Conservation (phyloP, 30 jellyfish, hydroid and myxozoan genomes). For the Nemopilema nomurai region DNA sequence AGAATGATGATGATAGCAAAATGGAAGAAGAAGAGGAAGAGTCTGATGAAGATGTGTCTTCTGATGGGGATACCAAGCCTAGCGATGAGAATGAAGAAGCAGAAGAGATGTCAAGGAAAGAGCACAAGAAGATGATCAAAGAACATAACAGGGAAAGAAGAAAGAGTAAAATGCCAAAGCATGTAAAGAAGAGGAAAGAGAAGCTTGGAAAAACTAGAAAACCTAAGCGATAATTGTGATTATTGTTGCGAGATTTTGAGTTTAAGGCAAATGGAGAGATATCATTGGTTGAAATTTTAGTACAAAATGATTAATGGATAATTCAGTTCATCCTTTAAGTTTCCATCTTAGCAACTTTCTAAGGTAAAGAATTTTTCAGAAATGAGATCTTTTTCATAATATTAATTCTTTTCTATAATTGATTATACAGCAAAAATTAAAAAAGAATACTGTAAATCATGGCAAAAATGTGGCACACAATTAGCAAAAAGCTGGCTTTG, state of each 20-base stretch:
- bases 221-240: slow-evolving; percentile 24
- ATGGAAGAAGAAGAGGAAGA: slow-evolving; percentile 14
- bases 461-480: too few species aligned
- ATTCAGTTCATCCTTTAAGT: too few species aligned
- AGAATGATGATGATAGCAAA: background rate
- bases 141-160: slow-evolving; percentile 96
- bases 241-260: background rate
- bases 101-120: slow-evolving; percentile 65
- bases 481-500: too few species aligned
- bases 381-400: too few species aligned
- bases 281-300: background rate
- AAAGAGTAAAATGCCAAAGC: slow-evolving; percentile 94
- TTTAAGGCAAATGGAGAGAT: background rate
- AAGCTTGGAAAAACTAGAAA: slow-evolving; percentile 62
- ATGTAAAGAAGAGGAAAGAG: slow-evolving; percentile 85
- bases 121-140: slow-evolving; percentile 83
- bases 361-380: too few species aligned
- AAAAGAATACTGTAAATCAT: too few species aligned
- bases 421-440: too few species aligned
- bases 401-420: too few species aligned
- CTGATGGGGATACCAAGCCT: background rate
- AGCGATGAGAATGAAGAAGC: slow-evolving; percentile 15
- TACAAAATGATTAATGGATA: too few species aligned
- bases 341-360: too few species aligned
- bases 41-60: slow-evolving; percentile 22